Evolutionary conservation across 1,140 invertebrate species (phyloP).

Genomic region (Chelonus insularis): DNA sequence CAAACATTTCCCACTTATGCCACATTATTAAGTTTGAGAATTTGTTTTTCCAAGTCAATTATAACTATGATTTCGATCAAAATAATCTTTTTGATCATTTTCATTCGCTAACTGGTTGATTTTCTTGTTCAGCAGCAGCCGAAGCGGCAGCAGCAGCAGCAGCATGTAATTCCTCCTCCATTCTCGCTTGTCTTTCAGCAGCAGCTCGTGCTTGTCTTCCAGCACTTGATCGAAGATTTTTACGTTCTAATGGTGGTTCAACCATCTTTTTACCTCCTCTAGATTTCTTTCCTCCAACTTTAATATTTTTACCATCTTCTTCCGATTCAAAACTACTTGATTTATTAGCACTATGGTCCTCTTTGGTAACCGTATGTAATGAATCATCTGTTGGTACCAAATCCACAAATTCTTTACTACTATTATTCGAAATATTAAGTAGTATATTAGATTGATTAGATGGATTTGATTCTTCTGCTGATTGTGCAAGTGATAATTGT

Average conservation of each 20-base stretch:
- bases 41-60: too few species aligned
- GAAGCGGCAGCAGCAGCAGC: constrained; percentile 36
- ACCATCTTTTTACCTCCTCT: constrained; percentile 49
- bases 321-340: constrained; percentile 34
- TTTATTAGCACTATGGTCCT: constrained; percentile 29
- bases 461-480: neutral
- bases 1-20: too few species aligned
- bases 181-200: constrained; percentile 53
- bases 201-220: constrained; percentile 57
- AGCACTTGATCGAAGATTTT: constrained; percentile 57
- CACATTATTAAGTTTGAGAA: too few species aligned
- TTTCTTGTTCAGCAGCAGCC: constrained; percentile 38
- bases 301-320: constrained; percentile 46
- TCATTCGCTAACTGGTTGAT: constrained; percentile 47
- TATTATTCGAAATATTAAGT: constrained; percentile 29
- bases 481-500: constrained; percentile 1
- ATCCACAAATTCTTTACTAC: constrained; percentile 31
- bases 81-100: constrained; percentile 6
- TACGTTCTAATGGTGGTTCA: constrained; percentile 56
- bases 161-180: constrained; percentile 50
- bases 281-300: constrained; percentile 42
- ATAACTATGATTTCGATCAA: too few species aligned
- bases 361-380: too few species aligned
- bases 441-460: too few species aligned
- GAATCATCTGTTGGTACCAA: constrained; percentile 22